phyloP scores from a whole-genome alignment of 1,140 invertebrate genomes.

The Dreissena rostriformis region DNA sequence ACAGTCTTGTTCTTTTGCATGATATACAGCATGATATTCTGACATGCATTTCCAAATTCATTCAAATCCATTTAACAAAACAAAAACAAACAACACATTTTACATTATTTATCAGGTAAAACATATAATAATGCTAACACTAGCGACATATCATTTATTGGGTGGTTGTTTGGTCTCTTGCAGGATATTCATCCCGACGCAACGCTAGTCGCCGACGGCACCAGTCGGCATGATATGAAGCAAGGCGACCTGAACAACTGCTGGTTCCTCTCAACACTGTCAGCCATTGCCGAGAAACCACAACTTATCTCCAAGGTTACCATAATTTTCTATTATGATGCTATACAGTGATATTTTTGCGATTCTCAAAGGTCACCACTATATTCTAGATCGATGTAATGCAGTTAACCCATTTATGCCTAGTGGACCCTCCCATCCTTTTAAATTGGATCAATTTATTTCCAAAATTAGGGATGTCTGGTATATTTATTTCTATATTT shows the following conservation, averaged over 20 bases:
- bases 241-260: conserved; percentile 75
- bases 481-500: no score
- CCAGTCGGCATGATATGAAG: conserved; percentile 72
- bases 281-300: conserved; percentile 72
- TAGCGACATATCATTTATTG: background rate
- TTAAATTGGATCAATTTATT: no score
- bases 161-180: conserved; percentile 4
- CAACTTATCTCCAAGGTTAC: conserved; percentile 71
- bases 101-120: background rate
- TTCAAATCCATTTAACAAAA: background rate
- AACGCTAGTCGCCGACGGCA: conserved; percentile 70
- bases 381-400: no score
- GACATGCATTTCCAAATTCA: no score
- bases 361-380: no score
- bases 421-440: no score
- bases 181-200: conserved; percentile 67
- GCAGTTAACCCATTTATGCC: no score
- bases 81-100: background rate
- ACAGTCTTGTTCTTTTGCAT: no score
- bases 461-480: no score
- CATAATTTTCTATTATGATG: no score
- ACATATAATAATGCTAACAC: background rate
- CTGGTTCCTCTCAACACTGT: conserved; percentile 74
- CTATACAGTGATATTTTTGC: no score
- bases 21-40: no score